These are phyloP conservation scores for Eupeodes latifasciatus DNA, from an alignment of 2,888 invertebrate genomes.

Conservation along the genomic window DNA sequence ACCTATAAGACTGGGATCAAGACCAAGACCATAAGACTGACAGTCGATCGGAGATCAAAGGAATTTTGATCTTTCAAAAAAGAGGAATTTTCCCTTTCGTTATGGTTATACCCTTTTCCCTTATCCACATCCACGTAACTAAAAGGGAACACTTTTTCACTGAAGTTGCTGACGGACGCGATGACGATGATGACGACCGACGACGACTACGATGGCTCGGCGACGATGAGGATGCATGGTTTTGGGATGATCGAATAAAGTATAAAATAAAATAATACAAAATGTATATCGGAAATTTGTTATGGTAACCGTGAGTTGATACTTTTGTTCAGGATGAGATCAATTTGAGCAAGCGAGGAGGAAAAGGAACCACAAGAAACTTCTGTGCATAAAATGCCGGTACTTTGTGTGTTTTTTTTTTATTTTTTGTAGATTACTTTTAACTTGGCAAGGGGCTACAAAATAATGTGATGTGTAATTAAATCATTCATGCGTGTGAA, in stretches of 20 bases:
- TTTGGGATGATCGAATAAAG: not conserved
- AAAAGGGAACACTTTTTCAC: not conserved
- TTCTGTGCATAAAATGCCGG: constrained; percentile 55
- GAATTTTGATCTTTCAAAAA: constrained; percentile 58
- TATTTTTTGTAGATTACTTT: not conserved
- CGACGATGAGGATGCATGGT: too few relatives aligned
- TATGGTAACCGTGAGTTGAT: constrained; percentile 74
- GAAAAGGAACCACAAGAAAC: constrained; percentile 35
- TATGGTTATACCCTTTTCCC: constrained; percentile 42
- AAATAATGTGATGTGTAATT: constrained; percentile 67
- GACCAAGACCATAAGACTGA: constrained; percentile 37
- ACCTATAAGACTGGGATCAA: not conserved
- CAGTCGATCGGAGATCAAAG: constrained; percentile 75
- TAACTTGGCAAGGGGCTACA: constrained; percentile 36
- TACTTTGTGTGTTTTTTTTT: constrained; percentile 51
- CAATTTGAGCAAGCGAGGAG: constrained; percentile 4
- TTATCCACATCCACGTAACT: too few relatives aligned
- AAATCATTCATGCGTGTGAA: constrained; percentile 74
- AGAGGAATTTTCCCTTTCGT: constrained; percentile 58
- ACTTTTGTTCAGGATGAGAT: constrained; percentile 45
- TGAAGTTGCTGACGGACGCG: not conserved
- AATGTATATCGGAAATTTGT: constrained; percentile 70
- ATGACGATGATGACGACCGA: too few relatives aligned
- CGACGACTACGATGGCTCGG: too few relatives aligned
- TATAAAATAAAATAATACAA: not conserved